Base-by-base conservation (phyloP, 2,113 vertebrate genomes). In the Antigone vipio region DNA sequence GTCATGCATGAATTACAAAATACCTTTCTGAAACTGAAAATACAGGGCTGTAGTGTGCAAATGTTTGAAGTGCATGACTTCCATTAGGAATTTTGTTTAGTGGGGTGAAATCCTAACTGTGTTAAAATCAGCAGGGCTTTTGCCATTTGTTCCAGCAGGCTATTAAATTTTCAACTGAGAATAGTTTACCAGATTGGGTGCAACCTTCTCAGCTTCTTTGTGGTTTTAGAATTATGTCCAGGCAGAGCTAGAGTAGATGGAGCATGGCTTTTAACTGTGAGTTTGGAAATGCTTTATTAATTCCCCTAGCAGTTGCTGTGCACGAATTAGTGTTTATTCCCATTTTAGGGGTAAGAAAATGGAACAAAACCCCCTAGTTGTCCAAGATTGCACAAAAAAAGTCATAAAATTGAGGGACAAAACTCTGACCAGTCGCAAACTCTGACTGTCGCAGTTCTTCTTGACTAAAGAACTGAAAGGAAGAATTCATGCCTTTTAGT, bases 121-220 rank as follows among this genome's bases (percentile, higher is more conserved):
- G 62, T 87, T 85, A 92, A 96, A 93, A 92, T 92, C 92, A 92
- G 63, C 66, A 78, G 32, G 69, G 53, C 62, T 93, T 97, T 97
- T 87, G 34, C 73, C 79, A 82, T 95, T 96, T 86, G 89, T 96
- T 96, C 94, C 86, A 96, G 56, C 8, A 60, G 34, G n/a, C 73
- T 95, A 86, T 81, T 91, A 87, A 67, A 86, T 75, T 95, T 93
- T 95, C 52, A 82, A 0, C 49, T 56, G 40, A 92, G 76, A 87
- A 52, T 21, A 56, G 49, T 81, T 92, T 93, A 89, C 60, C 56
- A 89, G 90, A 94, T 40, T 75, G 47, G 55, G 55, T 72, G 56
- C 68, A 84, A 84, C 12, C 6, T 91, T 92, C 40, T 81, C 35
- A 22, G 23, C 34, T 64, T 92, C 89, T 88, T 63, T 93, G 64